Evolutionary conservation across 2,113 vertebrate genomes (phyloP), one percentile per base, ranked within the genome.

Genomic region (Cephalopholis sonnerati): DNA sequence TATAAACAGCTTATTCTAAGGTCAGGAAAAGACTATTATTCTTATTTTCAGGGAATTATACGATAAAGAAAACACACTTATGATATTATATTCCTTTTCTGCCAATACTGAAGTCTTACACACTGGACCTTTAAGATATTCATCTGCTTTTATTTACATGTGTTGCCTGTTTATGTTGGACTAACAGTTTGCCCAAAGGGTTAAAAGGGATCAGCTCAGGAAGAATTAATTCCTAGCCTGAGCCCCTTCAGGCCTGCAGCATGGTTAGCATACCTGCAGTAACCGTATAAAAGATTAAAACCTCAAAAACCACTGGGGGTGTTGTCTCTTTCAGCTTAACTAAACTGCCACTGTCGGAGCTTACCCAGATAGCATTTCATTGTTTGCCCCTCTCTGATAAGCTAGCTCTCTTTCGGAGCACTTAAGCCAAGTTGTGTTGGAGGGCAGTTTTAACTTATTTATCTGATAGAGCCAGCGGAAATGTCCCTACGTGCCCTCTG

Each of bases 381-480:
- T 92, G 90, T 91, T 84, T 80, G 53, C 65, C 73, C 48, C 55
- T 76, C 24, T 78, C 81, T 55, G 63, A 80, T 91, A 88, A 92
- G 84, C 87, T 74, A 69, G 59, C 74, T 89, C 69, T 91, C 77
- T 84, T 94, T 90, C 73, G 29, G 53, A 72, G 86, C 81, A 74
- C 81, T 93, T 93, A 94, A 92, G 85, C 77, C 84, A 74, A 85
- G 74, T 85, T 91, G 91, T 78, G 91, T 94, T 90, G 18, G 86
- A 85, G 92, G 91, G 93, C 82, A 87, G 82, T 91, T 93, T 94
- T 89, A 93, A 89, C 81, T 81, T 69, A 85, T 89, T 93, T 93
- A 95, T 94, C 94, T 93, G 94, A 94, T 94, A 22, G 86, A 91
- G 87, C 67, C 53, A 70, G 53, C 25, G 67, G 90, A 92, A 93